Conservation (phyloP, 2,797 vertebrate species). For the Cyclopterus lumpus region DNA sequence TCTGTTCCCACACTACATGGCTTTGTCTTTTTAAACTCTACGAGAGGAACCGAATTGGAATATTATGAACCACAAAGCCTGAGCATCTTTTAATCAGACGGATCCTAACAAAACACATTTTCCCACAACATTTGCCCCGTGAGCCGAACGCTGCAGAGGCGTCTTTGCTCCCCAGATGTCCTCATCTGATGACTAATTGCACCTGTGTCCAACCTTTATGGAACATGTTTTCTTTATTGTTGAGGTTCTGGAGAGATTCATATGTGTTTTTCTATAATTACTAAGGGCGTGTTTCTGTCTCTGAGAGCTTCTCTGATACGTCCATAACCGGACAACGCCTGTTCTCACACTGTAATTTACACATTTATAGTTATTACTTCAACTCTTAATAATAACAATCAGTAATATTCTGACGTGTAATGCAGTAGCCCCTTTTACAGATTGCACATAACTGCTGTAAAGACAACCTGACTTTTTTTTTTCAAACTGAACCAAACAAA, state of each 20-base stretch:
- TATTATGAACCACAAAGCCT: neutral
- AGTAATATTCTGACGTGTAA: neutral
- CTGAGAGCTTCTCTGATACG: neutral
- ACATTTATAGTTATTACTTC: neutral
- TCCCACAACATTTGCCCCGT: neutral
- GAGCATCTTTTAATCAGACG: neutral
- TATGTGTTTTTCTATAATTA: neutral
- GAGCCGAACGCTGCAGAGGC: slow-evolving; percentile 10
- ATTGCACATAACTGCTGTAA: neutral
- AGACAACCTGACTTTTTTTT: neutral
- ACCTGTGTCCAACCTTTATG: slow-evolving; percentile 35
- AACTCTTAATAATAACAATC: neutral
- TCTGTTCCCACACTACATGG: neutral
- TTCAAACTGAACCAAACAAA: neutral
- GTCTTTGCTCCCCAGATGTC: slow-evolving; percentile 16
- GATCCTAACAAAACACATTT: slow-evolving; percentile 17
- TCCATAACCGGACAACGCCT: neutral
- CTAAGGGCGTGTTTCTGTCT: slow-evolving; percentile 4
- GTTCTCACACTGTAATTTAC: neutral
- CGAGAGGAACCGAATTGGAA: neutral
- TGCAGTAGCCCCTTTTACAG: neutral
- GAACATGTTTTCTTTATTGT: neutral
- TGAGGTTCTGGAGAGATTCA: neutral
- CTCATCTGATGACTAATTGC: slow-evolving; percentile 5
- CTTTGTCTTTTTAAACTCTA: neutral